These are phyloP conservation scores for Cyprinodon diabolis DNA, from an alignment of 2,797 vertebrate species.

Conservation along the genomic window DNA sequence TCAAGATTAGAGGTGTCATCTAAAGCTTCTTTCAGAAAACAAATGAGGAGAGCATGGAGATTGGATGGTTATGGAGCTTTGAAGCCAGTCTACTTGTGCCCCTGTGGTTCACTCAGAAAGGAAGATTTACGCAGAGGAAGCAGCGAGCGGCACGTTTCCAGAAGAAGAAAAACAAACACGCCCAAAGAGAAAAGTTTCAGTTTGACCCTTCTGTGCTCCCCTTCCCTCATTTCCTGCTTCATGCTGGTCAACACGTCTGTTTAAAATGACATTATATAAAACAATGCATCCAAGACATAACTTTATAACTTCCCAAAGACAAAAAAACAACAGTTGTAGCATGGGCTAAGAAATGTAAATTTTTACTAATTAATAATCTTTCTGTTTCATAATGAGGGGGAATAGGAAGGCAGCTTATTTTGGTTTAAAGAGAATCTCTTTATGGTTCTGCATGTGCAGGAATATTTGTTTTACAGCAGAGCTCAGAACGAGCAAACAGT, in stretches of 20 bases:
- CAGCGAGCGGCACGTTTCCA: background rate
- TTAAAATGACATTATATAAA: conserved; percentile 6
- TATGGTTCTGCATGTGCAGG: background rate
- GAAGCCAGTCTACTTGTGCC: conserved; percentile 28
- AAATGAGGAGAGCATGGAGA: conserved; percentile 41
- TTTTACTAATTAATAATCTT: background rate
- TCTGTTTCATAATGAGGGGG: background rate
- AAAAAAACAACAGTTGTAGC: background rate
- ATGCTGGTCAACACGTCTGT: conserved; percentile 11
- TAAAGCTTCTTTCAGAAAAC: conserved; percentile 22
- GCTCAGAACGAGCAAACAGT: background rate
- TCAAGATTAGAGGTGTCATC: conserved; percentile 19
- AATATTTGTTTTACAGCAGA: background rate
- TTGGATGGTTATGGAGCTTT: conserved; percentile 51
- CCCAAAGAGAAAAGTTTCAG: background rate
- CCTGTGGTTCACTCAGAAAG: conserved; percentile 16
- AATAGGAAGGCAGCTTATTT: background rate
- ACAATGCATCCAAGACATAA: conserved; percentile 13
- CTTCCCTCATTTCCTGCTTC: background rate
- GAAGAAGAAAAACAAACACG: background rate
- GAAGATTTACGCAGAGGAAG: conserved; percentile 15
- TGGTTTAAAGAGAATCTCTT: background rate
- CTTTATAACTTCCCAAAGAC: conserved; percentile 35
- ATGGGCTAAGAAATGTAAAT: background rate
- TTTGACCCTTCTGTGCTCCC: background rate